phyloP scores from a whole-genome alignment of 2,113 vertebrate species.

The Alligator mississippiensis region DNA sequence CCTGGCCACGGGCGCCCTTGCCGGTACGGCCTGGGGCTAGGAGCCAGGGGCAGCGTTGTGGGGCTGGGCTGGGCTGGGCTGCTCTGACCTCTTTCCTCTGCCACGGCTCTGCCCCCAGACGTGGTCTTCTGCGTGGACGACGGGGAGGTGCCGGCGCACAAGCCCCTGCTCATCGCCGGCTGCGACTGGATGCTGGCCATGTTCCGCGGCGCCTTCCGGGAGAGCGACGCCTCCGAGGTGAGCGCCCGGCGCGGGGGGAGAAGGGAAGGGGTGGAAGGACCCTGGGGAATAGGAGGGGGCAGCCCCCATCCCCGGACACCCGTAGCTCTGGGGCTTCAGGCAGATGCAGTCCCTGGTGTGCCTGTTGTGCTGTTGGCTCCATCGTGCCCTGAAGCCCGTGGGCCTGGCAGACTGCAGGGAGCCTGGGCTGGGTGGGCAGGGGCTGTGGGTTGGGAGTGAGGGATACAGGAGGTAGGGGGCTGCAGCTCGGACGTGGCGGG shows the following conservation, averaged over 20 bases:
- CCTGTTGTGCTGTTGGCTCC: background rate
- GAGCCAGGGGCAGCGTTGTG: fast-evolving
- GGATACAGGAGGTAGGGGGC: too few relatives aligned
- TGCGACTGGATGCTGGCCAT: slow-evolving; percentile 95
- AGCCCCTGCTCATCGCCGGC: slow-evolving; percentile 90
- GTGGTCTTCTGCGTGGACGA: slow-evolving; percentile 90
- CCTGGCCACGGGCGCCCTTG: slow-evolving; percentile 87
- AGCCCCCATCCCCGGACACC: too few relatives aligned
- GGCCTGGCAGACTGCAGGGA: background rate
- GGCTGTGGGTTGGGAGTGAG: too few relatives aligned
- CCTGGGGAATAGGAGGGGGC: too few relatives aligned
- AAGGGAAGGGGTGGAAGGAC: too few relatives aligned
- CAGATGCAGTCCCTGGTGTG: background rate
- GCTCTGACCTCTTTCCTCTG: fast-evolving
- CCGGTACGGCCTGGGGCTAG: slow-evolving; percentile 78
- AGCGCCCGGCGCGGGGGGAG: background rate
- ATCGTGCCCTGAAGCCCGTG: background rate
- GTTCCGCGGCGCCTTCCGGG: slow-evolving; percentile 91
- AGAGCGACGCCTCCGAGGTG: slow-evolving; percentile 89
- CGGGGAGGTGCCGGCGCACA: slow-evolving; percentile 87
- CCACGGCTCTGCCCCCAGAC: slow-evolving; percentile 70
- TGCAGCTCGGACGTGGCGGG: background rate
- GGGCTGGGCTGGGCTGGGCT: fast-evolving
- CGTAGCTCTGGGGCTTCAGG: too few relatives aligned
- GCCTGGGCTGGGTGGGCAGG: fast-evolving